Percentiles rank a stretch among this genome's conserved stretches.
phyloP scores from a whole-genome alignment of 2,888 invertebrate genomes.

The Hyposoter didymator region DNA sequence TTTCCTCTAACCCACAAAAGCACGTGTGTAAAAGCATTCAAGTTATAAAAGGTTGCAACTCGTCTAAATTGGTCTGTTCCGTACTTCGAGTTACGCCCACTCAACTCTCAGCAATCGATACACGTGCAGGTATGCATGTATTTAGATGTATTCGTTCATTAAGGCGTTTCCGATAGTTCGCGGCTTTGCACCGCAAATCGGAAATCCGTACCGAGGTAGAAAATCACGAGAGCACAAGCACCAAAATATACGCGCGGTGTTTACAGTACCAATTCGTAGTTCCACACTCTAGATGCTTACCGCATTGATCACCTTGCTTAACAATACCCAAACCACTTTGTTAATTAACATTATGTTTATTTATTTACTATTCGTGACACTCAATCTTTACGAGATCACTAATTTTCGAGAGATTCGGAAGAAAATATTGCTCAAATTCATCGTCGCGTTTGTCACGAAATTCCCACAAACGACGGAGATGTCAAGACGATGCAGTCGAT shows the following conservation, averaged over 20 bases:
- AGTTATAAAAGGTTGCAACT: neutral
- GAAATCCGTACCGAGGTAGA: conserved; percentile 60
- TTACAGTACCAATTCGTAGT: neutral
- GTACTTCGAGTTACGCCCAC: conserved; percentile 1
- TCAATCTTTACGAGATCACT: neutral
- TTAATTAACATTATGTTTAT: neutral
- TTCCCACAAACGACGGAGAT: no score
- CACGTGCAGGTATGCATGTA: neutral
- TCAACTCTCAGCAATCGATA: neutral
- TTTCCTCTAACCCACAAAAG: neutral
- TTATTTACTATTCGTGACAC: neutral
- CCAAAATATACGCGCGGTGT: neutral
- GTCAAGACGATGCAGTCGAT: no score
- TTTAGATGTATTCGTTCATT: conserved; percentile 48
- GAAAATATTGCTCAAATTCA: no score
- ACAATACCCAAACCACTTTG: neutral
- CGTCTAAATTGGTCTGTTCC: neutral
- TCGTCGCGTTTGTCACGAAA: no score
- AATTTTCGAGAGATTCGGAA: no score
- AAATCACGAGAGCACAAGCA: conserved; percentile 46
- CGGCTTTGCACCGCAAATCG: conserved; percentile 56
- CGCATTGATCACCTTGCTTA: neutral
- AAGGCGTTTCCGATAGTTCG: conserved; percentile 64
- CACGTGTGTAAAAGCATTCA: neutral
- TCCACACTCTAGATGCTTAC: neutral